phyloP scores from a whole-genome alignment of 1,140 invertebrate genomes.

The Pinna nobilis region DNA sequence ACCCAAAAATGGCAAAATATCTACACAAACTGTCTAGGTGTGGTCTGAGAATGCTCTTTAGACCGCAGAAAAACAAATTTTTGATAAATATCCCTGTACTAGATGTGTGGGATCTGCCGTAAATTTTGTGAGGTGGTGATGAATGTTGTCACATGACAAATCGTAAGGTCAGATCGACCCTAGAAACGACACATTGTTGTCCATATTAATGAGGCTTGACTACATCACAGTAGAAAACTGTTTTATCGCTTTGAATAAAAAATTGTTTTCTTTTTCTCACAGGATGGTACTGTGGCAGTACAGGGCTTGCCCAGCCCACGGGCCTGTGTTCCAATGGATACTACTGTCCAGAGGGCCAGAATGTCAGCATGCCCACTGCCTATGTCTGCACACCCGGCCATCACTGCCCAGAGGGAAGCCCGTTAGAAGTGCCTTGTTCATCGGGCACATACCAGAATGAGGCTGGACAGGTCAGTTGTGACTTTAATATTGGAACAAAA shows the following conservation, averaged over 20 bases:
- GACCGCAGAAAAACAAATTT: too few species aligned
- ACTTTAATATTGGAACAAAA: too few species aligned
- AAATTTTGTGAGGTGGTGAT: too few species aligned
- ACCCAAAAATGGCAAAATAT: too few species aligned
- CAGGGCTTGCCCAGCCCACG: slow-evolving; percentile 58
- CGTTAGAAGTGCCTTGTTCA: slow-evolving; percentile 51
- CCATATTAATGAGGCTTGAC: too few species aligned
- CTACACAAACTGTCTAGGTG: too few species aligned
- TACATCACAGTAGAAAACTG: not conserved
- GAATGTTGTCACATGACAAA: too few species aligned
- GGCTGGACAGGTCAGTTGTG: slow-evolving; percentile 58
- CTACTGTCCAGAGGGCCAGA: slow-evolving; percentile 71
- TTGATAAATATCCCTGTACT: too few species aligned
- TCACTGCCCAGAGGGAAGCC: slow-evolving; percentile 61
- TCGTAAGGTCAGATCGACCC: too few species aligned
- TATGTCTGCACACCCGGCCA: slow-evolving; percentile 69
- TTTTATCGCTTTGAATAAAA: not conserved
- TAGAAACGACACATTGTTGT: too few species aligned
- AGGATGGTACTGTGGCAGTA: slow-evolving; percentile 66
- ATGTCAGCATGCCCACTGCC: slow-evolving; percentile 51
- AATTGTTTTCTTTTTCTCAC: slow-evolving; percentile 18
- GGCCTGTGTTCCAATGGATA: slow-evolving; percentile 62
- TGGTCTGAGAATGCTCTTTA: too few species aligned
- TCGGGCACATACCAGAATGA: slow-evolving; percentile 69
- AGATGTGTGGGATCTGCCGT: too few species aligned